Percentiles rank a stretch among this genome's conserved stretches.
Evolutionary conservation across 2,888 invertebrate genomes (phyloP).

Genomic region (Polyommatus icarus): DNA sequence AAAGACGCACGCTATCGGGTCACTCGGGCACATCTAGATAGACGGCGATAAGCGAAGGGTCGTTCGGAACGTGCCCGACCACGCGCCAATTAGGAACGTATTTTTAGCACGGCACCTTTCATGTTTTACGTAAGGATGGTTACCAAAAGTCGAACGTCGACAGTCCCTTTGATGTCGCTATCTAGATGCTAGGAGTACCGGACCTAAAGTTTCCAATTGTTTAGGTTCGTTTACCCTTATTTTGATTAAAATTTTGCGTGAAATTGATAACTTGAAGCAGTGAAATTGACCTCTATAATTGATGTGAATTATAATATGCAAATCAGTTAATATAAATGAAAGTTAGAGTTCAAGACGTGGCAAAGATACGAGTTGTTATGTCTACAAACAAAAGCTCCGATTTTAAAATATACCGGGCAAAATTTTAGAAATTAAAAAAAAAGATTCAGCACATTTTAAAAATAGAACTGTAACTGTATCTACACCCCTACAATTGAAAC

Average conservation of each 20-base stretch:
- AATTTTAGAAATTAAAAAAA: background rate
- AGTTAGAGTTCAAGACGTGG: too few relatives aligned
- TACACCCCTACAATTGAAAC: background rate
- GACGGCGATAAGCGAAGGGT: constrained; percentile 11
- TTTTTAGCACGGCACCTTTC: constrained; percentile 10
- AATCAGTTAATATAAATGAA: too few relatives aligned
- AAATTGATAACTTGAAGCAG: background rate
- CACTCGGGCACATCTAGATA: background rate
- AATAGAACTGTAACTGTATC: background rate
- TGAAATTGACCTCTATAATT: too few relatives aligned
- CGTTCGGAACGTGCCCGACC: background rate
- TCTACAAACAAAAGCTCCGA: background rate
- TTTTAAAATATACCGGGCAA: background rate
- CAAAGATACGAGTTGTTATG: too few relatives aligned
- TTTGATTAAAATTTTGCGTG: background rate
- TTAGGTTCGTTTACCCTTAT: background rate
- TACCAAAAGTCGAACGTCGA: constrained; percentile 3
- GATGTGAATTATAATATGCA: too few relatives aligned
- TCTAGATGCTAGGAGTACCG: background rate
- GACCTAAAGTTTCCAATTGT: background rate
- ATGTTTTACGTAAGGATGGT: constrained; percentile 11
- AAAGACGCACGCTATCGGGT: background rate
- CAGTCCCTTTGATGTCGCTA: background rate
- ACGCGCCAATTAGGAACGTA: constrained; percentile 7
- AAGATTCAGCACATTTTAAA: background rate